Conservation (phyloP, 2,797 vertebrate genomes). For the Chloroceryle amazona region DNA sequence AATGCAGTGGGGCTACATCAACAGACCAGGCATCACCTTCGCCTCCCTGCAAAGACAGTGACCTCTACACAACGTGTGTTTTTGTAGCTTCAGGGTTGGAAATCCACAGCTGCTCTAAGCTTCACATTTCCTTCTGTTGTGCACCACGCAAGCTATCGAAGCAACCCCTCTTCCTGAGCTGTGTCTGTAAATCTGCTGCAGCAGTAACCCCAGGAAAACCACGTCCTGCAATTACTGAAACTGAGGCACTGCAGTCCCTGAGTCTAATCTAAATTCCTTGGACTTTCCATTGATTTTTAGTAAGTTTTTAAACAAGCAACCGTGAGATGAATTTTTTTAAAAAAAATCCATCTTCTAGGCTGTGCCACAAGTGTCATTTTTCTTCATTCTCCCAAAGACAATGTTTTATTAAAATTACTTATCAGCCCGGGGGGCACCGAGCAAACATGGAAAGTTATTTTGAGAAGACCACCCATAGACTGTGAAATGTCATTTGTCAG, state of each 20-base stretch:
- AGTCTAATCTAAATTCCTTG: background rate
- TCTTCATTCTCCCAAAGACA: background rate
- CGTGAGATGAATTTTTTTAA: background rate
- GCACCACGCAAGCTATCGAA: background rate
- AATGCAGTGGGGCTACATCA: background rate
- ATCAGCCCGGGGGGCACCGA: background rate
- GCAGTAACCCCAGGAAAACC: background rate
- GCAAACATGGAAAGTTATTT: background rate
- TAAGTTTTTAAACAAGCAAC: background rate
- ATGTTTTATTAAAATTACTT: background rate
- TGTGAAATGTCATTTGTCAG: slow-evolving; percentile 18
- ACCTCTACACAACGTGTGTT: background rate
- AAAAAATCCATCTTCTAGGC: background rate
- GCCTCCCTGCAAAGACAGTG: background rate
- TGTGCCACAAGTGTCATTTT: background rate
- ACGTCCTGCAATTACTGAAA: background rate
- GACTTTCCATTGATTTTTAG: background rate
- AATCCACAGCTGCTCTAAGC: background rate
- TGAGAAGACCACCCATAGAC: slow-evolving; percentile 1
- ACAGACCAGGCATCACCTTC: slow-evolving; percentile 8
- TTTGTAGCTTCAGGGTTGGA: slow-evolving; percentile 1
- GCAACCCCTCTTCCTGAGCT: background rate
- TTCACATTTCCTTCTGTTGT: background rate
- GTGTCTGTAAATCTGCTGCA: background rate
- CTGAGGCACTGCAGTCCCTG: background rate